Percentiles rank a stretch among this genome's conserved stretches.
phyloP scores from a whole-genome alignment of 2,113 vertebrate genomes.

The Caranx melampygus region DNA sequence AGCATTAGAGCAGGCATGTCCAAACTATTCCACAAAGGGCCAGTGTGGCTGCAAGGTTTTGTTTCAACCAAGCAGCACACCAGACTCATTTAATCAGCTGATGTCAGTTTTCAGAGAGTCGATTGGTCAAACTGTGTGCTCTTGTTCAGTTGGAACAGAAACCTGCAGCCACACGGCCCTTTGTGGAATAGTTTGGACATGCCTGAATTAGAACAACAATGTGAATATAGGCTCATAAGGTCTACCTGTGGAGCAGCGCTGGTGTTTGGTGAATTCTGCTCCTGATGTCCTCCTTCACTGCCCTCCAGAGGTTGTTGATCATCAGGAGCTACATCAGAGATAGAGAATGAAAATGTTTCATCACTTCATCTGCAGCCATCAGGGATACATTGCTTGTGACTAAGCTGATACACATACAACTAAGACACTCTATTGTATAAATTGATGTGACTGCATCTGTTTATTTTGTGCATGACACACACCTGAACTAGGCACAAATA shows the following conservation, averaged over 20 bases:
- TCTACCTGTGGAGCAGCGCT: slow-evolving; percentile 74
- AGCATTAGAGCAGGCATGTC: neutral
- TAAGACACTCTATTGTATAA: neutral
- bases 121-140: too few species aligned
- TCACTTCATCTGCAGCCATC: neutral
- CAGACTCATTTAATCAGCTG: too few species aligned
- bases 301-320: slow-evolving; percentile 86
- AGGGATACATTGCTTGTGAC: neutral
- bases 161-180: too few species aligned
- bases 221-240: too few species aligned
- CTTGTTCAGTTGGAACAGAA: too few species aligned
- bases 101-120: too few species aligned
- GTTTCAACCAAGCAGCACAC: too few species aligned
- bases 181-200: too few species aligned
- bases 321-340: slow-evolving; percentile 79
- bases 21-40: too few species aligned
- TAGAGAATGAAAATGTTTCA: neutral
- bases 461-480: neutral
- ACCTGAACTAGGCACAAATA: slow-evolving; percentile 93
- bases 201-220: too few species aligned
- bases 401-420: neutral
- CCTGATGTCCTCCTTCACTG: slow-evolving; percentile 68
- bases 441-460: neutral
- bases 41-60: too few species aligned
- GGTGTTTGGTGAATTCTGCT: slow-evolving; percentile 75